These are phyloP conservation scores for Drosophila mulleri DNA, from an alignment of 2,888 invertebrate genomes.

Conservation along the genomic window DNA sequence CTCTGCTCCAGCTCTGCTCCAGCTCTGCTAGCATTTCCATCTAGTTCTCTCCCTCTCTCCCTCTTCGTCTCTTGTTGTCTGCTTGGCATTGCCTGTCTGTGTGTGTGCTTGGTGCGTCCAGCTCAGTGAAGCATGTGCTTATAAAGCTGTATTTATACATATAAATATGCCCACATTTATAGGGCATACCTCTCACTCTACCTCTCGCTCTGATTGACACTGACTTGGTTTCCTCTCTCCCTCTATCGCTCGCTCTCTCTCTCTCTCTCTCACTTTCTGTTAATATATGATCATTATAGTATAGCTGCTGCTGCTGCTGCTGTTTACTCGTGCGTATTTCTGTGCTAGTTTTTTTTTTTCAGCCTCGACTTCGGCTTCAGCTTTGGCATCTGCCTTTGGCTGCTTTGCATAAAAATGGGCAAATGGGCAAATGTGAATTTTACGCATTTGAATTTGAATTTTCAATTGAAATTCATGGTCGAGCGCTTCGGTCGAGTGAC, in stretches of 20 bases:
- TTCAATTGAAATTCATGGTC: conserved; percentile 47
- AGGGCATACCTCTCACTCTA: background rate
- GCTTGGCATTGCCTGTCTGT: conserved; percentile 36
- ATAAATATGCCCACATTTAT: conserved; percentile 12
- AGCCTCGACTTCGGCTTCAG: no score
- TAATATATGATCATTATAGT: conserved; percentile 32
- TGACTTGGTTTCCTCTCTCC: conserved; percentile 38
- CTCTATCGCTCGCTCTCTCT: conserved; percentile 19
- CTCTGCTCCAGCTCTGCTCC: background rate
- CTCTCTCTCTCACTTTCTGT: conserved; percentile 5
- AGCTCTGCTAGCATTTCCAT: background rate
- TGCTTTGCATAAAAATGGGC: conserved; percentile 50
- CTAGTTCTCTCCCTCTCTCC: background rate
- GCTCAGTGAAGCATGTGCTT: conserved; percentile 54
- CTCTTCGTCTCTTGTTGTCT: conserved; percentile 37
- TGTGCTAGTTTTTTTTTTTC: conserved; percentile 32
- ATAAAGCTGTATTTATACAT: conserved; percentile 40
- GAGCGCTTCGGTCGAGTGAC: conserved; percentile 10
- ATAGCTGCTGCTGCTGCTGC: conserved; percentile 45
- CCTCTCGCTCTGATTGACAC: conserved; percentile 49
- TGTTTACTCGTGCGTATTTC: conserved; percentile 51
- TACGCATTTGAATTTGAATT: conserved; percentile 42
- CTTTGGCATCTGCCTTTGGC: conserved; percentile 5
- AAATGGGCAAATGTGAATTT: conserved; percentile 13
- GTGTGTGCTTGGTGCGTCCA: conserved; percentile 42